Conservation (phyloP, 2,888 invertebrate genomes). For the Fissipunctia ypsillon region DNA sequence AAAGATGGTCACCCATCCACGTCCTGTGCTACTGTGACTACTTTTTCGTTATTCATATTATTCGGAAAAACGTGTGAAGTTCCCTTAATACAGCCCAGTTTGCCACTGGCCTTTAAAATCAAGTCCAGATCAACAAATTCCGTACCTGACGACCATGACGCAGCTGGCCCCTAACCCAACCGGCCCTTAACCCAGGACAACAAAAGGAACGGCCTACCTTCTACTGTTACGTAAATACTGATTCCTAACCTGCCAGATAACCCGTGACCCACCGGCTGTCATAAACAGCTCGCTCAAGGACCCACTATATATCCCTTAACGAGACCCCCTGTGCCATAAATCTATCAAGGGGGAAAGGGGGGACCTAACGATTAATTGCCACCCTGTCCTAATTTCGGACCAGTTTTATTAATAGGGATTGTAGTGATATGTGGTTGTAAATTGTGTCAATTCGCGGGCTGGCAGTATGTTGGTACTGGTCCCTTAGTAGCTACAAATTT, state of each 20-base stretch:
- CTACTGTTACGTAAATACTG: slow-evolving; percentile 15
- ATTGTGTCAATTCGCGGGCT: slow-evolving; percentile 38
- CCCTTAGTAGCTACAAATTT: slow-evolving; percentile 1
- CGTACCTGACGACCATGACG: neutral
- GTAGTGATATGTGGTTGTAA: slow-evolving; percentile 26
- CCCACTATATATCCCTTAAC: slow-evolving; percentile 38
- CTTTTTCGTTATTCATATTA: too few species aligned
- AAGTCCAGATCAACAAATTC: neutral
- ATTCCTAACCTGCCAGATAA: slow-evolving; percentile 30
- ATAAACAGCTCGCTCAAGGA: slow-evolving; percentile 46
- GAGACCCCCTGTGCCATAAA: slow-evolving; percentile 41
- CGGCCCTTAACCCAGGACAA: neutral
- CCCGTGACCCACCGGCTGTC: slow-evolving; percentile 19
- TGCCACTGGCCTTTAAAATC: neutral
- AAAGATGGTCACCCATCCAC: too few species aligned
- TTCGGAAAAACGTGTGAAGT: too few species aligned
- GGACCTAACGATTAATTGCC: slow-evolving; percentile 46
- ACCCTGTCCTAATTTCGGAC: slow-evolving; percentile 43
- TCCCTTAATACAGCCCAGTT: too few species aligned
- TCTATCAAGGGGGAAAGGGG: slow-evolving; percentile 27
- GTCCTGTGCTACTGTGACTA: too few species aligned
- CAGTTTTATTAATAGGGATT: slow-evolving; percentile 48
- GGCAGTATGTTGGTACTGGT: neutral
- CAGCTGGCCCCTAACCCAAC: neutral
- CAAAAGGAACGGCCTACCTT: slow-evolving; percentile 5